Evolutionary conservation across 2,888 invertebrate genomes (phyloP).

Genomic region (Phasia obesa): DNA sequence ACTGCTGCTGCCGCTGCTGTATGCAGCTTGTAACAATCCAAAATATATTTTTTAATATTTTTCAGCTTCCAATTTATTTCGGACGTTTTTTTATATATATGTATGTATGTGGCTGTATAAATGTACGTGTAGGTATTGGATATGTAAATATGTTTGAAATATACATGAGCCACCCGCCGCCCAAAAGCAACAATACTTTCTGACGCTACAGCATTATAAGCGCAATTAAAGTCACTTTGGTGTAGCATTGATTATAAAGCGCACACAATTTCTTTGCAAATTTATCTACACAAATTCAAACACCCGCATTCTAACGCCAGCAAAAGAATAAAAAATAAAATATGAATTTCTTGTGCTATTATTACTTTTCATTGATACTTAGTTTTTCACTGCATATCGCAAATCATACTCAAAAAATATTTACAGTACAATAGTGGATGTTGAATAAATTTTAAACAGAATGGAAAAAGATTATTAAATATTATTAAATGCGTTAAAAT

Average conservation of each 20-base stretch:
- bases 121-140: neutral
- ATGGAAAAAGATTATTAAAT: too few relatives aligned
- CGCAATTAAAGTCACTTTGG: conserved; percentile 64
- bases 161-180: neutral
- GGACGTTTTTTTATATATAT: neutral
- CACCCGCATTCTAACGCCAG: neutral
- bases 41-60: neutral
- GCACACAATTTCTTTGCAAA: neutral
- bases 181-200: conserved; percentile 23
- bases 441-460: too few relatives aligned
- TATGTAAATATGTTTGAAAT: neutral
- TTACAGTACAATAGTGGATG: too few relatives aligned
- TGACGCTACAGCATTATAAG: conserved; percentile 47
- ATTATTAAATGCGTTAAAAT: too few relatives aligned
- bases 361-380: conserved; percentile 49
- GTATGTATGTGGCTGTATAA: neutral
- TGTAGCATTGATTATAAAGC: conserved; percentile 42
- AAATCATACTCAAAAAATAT: conserved; percentile 17
- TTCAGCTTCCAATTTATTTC: neutral
- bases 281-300: conserved; percentile 4
- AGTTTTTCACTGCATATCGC: neutral
- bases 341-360: conserved; percentile 20
- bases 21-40: too few relatives aligned
- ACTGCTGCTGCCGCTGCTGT: neutral
- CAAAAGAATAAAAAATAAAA: neutral